Percentiles rank a stretch among this genome's conserved stretches.
Conservation (phyloP, 2,113 vertebrate genomes). For the Mus spicilegus region DNA sequence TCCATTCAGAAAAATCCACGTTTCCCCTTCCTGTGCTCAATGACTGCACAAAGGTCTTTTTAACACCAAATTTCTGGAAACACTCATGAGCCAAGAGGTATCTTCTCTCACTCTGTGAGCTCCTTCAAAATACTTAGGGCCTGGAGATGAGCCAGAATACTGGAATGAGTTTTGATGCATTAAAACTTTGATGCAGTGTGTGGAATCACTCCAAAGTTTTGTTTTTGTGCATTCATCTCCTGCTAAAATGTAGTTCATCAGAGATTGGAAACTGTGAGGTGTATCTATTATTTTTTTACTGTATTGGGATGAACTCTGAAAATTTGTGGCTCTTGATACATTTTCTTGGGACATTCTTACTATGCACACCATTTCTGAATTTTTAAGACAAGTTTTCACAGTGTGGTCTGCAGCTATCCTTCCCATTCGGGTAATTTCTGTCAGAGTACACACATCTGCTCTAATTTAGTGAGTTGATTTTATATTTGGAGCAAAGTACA, state of each 20-base stretch:
- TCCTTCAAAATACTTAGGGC: neutral
- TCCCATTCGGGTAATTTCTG: neutral
- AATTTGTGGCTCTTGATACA: neutral
- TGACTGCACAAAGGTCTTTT: neutral
- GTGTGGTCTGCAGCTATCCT: neutral
- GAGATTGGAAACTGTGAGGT: neutral
- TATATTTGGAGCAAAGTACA: slow-evolving; percentile 21
- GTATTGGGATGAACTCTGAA: neutral
- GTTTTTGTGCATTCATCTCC: neutral
- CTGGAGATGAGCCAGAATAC: neutral
- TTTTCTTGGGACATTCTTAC: neutral
- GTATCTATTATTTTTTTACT: neutral
- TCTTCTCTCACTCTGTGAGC: neutral
- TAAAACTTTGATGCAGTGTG: neutral
- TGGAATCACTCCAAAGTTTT: neutral
- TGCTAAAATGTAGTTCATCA: neutral
- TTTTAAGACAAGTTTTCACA: neutral
- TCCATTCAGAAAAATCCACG: slow-evolving; percentile 22
- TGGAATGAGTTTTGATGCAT: neutral
- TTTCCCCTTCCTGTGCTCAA: neutral
- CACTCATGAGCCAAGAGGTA: neutral
- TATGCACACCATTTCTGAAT: neutral
- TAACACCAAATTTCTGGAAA: slow-evolving; percentile 44
- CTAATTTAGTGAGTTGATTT: slow-evolving; percentile 27
- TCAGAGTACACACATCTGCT: neutral